Percentiles rank a stretch among this genome's conserved stretches.
These are phyloP conservation scores for Poecilia picta DNA, from an alignment of 2,797 vertebrate genomes.

Conservation along the genomic window DNA sequence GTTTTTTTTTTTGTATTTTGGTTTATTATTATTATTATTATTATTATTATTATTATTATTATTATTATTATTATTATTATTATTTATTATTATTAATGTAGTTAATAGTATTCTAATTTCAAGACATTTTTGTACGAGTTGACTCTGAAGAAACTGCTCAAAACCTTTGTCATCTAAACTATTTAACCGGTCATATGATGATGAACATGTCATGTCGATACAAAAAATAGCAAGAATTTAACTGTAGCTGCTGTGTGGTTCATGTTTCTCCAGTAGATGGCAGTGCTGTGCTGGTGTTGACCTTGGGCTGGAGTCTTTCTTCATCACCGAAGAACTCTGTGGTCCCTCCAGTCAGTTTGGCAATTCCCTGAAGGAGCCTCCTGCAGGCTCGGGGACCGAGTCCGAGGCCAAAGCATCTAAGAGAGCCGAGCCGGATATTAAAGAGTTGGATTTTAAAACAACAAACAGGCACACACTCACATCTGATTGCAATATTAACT, in stretches of 20 bases:
- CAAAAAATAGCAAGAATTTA: not conserved
- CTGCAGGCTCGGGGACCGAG: constrained; percentile 83
- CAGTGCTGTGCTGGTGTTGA: constrained; percentile 63
- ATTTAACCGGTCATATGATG: not conserved
- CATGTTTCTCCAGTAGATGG: constrained; percentile 51
- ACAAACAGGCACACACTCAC: not conserved
- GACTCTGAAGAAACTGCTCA: not conserved
- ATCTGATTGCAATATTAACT: not conserved
- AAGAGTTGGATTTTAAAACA: constrained; percentile 17
- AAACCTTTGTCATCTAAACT: not conserved
- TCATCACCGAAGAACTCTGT: constrained; percentile 86
- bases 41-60: too few relatives aligned
- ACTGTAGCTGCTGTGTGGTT: constrained; percentile 14
- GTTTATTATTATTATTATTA: too few relatives aligned
- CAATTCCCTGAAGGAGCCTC: constrained; percentile 86
- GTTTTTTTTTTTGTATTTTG: not conserved
- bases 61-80: too few relatives aligned
- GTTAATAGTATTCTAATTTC: not conserved
- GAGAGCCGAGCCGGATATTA: constrained; percentile 12
- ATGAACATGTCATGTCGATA: not conserved
- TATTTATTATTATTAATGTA: not conserved
- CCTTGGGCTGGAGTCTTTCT: constrained; percentile 94
- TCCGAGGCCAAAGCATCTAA: constrained; percentile 92
- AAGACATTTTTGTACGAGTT: not conserved
- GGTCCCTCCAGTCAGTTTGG: constrained; percentile 88